Conservation (phyloP, 2,888 invertebrate genomes). For the Drosophila pseudotakahashii region DNA sequence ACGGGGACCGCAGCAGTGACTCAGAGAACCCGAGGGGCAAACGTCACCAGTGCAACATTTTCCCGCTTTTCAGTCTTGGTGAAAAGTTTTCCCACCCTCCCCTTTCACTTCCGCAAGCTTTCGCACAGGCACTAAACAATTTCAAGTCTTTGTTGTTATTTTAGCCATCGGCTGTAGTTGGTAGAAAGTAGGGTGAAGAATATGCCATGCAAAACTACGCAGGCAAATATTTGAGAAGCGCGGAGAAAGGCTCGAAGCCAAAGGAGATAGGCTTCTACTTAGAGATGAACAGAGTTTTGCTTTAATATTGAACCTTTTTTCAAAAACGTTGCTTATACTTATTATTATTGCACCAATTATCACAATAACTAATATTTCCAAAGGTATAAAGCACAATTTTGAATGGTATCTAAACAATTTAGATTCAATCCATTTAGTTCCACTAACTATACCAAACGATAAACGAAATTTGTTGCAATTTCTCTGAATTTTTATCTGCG, state of each 20-base stretch:
- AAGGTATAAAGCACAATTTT: background rate
- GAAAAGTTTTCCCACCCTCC: background rate
- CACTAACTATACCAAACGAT: background rate
- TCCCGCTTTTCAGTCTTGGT: constrained; percentile 17
- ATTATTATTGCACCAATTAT: too few species aligned
- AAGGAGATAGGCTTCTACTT: background rate
- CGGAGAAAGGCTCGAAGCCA: constrained; percentile 3
- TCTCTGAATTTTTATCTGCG: constrained; percentile 7
- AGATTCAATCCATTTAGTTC: background rate
- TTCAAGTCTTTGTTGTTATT: constrained; percentile 49
- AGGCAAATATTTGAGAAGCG: constrained; percentile 21
- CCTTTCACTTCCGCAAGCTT: constrained; percentile 2
- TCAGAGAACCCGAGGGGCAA: constrained; percentile 26
- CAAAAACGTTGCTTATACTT: too few species aligned
- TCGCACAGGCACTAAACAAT: constrained; percentile 53
- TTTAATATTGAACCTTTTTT: too few species aligned
- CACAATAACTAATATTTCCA: background rate
- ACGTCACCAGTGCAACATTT: constrained; percentile 33
- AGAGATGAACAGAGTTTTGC: background rate
- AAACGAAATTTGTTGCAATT: constrained; percentile 14
- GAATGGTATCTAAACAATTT: background rate
- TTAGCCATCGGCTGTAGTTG: constrained; percentile 43
- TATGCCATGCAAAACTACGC: constrained; percentile 18
- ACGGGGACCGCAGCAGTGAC: constrained; percentile 44
- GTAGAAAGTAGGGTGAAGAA: constrained; percentile 19